Conservation (phyloP, 2,888 invertebrate species). For the Leptinotarsa haldemani region DNA sequence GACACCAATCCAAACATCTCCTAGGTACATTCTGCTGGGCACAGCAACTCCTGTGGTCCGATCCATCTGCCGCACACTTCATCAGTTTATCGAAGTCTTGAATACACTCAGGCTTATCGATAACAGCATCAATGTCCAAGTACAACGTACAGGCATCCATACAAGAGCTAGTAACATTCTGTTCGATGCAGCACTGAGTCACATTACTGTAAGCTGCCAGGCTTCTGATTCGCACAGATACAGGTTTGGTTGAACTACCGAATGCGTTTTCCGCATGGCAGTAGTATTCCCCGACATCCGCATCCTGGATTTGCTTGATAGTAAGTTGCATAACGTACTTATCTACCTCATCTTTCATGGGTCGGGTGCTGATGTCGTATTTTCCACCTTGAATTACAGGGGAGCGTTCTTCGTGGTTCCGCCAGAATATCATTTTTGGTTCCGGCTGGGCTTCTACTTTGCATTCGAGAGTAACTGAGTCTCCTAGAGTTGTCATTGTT, state of each 20-base stretch:
- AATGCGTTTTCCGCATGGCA: slow-evolving; percentile 88
- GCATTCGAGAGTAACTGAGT: slow-evolving; percentile 82
- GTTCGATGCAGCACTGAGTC: slow-evolving; percentile 82
- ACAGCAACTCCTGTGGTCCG: slow-evolving; percentile 87
- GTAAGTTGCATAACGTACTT: slow-evolving; percentile 80
- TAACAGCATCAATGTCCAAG: slow-evolving; percentile 84
- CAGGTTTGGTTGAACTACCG: slow-evolving; percentile 78
- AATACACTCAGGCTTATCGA: slow-evolving; percentile 84
- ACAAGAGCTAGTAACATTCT: slow-evolving; percentile 83
- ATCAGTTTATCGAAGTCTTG: slow-evolving; percentile 87
- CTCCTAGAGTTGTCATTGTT: slow-evolving; percentile 81
- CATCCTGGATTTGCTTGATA: slow-evolving; percentile 77
- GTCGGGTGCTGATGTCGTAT: slow-evolving; percentile 73
- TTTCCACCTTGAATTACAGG: slow-evolving; percentile 84
- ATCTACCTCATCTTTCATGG: slow-evolving; percentile 74
- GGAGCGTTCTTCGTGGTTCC: slow-evolving; percentile 78
- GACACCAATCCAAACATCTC: slow-evolving; percentile 85
- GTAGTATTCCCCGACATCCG: slow-evolving; percentile 79
- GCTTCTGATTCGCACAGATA: slow-evolving; percentile 77
- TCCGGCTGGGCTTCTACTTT: slow-evolving; percentile 82
- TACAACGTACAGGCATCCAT: slow-evolving; percentile 88
- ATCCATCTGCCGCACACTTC: slow-evolving; percentile 86
- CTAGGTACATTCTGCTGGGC: slow-evolving; percentile 83
- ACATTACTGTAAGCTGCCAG: slow-evolving; percentile 71
- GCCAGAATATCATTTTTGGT: slow-evolving; percentile 86